Conservation (phyloP, 1,140 invertebrate genomes). For the Atta texana region DNA sequence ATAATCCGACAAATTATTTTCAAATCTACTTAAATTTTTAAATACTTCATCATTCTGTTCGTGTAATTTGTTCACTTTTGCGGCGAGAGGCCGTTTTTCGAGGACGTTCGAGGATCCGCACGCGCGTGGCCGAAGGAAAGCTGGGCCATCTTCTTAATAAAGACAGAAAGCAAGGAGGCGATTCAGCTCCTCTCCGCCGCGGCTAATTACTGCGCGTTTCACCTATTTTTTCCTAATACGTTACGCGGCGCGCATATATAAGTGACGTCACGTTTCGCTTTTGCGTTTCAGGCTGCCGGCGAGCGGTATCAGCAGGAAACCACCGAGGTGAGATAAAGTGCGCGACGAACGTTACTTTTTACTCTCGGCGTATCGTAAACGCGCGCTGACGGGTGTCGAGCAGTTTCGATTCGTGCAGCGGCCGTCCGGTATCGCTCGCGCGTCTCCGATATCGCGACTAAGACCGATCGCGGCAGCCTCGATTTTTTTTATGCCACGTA, state of each 20-base stretch:
- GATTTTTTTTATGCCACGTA: not conserved
- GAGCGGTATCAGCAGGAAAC: constrained; percentile 83
- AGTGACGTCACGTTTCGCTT: constrained; percentile 73
- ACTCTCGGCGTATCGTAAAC: constrained; percentile 46
- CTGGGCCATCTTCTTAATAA: constrained; percentile 33
- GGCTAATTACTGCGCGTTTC: constrained; percentile 54
- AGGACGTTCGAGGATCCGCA: not conserved
- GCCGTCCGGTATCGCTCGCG: constrained; percentile 57
- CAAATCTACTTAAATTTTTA: too few species aligned
- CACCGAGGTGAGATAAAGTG: constrained; percentile 81
- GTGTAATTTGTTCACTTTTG: not conserved
- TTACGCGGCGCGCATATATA: not conserved
- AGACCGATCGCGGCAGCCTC: not conserved
- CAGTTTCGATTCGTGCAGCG: constrained; percentile 24
- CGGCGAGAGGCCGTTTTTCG: not conserved
- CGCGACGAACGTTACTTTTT: constrained; percentile 63
- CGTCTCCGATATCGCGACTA: not conserved
- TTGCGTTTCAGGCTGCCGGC: constrained; percentile 73
- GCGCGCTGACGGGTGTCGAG: not conserved
- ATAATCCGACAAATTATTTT: too few species aligned
- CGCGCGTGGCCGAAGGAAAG: constrained; percentile 34
- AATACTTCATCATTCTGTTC: too few species aligned
- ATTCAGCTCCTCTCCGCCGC: constrained; percentile 23
- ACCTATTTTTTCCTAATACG: constrained; percentile 42
- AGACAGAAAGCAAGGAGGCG: constrained; percentile 37